Evolutionary conservation across 1,140 invertebrate genomes (phyloP), one percentile per base, ranked within the genome.

Genomic region (Cherax quadricarinatus): DNA sequence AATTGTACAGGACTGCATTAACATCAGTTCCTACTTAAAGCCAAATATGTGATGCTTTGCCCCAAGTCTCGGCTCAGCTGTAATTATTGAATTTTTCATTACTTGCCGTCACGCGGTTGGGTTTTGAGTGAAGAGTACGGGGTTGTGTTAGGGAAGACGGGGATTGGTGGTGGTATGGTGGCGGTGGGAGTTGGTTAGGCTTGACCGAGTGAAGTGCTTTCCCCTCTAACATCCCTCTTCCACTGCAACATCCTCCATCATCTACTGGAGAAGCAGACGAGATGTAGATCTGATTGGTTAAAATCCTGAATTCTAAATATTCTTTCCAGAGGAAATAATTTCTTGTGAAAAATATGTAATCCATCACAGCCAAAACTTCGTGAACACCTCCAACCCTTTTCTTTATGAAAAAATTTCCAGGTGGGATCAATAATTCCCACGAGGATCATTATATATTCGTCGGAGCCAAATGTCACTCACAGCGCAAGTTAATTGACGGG

Each of bases 21-120:
- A 82, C 89, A 91, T 91, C 89, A 51, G 73, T 70, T 91, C 84
- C 73, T 80, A 91, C 89, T 91, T 91, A 86, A 18, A 83, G 89
- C 89, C 83, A 86, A 91, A 87, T 91, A 86, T 91, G 89, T 84
- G 79, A 86, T 87, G 89, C 89, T 86, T 81, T 83, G 82, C 83
- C 83, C 57, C 57, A 66, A 80, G 84, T 41, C 83, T 51, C 53
- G 83, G 81, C 84, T 57, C 51, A 84, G 60, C 84, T 91, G 89
- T 91, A 91, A 91, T 91, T 91, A 91, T 91, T 91, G 89, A 91
- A 91, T 91, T 91, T 91, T 91, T 91, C 89, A 91, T 91, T 91
- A 91, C 89, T 48, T 57, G 75, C 48, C 89, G 89, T 91, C 89
- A 91, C 89, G 89, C 66, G 89, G 89, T 48, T 91, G 62, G 89